Base-by-base conservation (phyloP, 1,140 invertebrate genomes). In the Diachasmimorpha longicaudata region DNA sequence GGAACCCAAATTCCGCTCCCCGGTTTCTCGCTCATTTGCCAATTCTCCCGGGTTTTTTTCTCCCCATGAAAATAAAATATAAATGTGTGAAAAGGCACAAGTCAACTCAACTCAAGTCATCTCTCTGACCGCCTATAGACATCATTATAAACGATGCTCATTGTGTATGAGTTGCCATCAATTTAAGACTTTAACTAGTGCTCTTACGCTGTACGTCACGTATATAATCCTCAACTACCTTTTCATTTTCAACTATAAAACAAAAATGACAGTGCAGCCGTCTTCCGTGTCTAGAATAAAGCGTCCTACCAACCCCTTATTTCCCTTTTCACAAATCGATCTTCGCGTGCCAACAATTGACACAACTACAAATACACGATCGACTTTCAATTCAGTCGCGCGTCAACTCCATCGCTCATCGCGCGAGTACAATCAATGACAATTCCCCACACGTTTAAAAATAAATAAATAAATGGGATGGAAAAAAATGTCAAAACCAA, bases 161-260 rank as follows among this genome's bases (percentile, higher is more conserved):
- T 88, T 88, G 87, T 88, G 80, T 81, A 85, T 83, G 86, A 87
- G 85, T 88, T 88, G 84, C 85, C 84, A 85, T 83, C 85, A 87
- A 87, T 88, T 88, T 86, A 85, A 81, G 82, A 83, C 84, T 81
- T 82, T 86, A 86, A 87, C 77, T 74, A 44, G 58, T 71, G 25
- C 36, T 58, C 72, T 63, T 46, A 72, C 55, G 37, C 72, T 80
- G 75, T 77, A 75, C 74, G 48, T 72, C 74, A 77, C 68, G 70
- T 55, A 46, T 37, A 19, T 75, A 78, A 72, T 80, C 79, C 71
- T 79, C 76, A 79, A 75, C 80, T 63, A 25, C 79, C 73, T 73
- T 23, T 72, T 70, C 37, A 48, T 69, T n/a, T 31, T 48, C 42
- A 36, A 23, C 48, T 31, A 42, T 31, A 39, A 55, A 55, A 48